These are phyloP conservation scores for Aldrovandia affinis DNA, from an alignment of 2,797 vertebrate species.

Conservation along the genomic window DNA sequence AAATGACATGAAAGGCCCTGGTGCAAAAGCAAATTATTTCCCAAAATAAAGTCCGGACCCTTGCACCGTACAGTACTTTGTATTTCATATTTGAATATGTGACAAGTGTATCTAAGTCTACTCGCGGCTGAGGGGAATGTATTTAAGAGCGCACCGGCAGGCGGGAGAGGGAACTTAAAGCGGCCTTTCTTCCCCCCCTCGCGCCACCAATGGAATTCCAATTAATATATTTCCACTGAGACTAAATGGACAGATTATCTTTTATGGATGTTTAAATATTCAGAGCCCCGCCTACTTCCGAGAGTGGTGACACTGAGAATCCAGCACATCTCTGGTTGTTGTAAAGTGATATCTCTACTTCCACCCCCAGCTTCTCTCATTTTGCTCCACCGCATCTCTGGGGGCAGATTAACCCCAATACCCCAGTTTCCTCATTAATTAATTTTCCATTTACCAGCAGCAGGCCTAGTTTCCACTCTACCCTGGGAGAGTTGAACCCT, in stretches of 20 bases:
- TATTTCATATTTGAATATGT: conserved; percentile 79
- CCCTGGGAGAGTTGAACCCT: conserved; percentile 63
- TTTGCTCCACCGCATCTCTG: conserved; percentile 46
- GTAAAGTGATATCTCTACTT: conserved; percentile 38
- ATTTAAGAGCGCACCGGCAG: conserved; percentile 55
- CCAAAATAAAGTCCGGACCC: conserved; percentile 69
- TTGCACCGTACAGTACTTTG: conserved; percentile 69
- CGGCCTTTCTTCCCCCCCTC: conserved; percentile 47
- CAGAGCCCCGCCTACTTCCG: neutral
- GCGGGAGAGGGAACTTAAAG: conserved; percentile 56
- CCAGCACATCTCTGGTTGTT: conserved; percentile 51
- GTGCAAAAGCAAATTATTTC: conserved; percentile 75
- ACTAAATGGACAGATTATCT: conserved; percentile 65
- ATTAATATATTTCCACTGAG: conserved; percentile 65
- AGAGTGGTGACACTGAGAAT: conserved; percentile 49
- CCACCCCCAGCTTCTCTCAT: conserved; percentile 6
- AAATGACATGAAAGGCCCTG: conserved; percentile 80
- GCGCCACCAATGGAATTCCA: conserved; percentile 68
- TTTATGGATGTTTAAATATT: conserved; percentile 58
- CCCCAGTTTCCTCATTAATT: conserved; percentile 75
- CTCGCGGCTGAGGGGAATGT: conserved; percentile 61
- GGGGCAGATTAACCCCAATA: conserved; percentile 71
- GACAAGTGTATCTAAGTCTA: conserved; percentile 82
- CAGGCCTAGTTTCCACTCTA: conserved; percentile 63
- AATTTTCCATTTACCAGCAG: conserved; percentile 72